Percentiles rank a stretch among this genome's conserved stretches.
phyloP scores from a whole-genome alignment of 2,888 invertebrate genomes.

The Graphium colonna region DNA sequence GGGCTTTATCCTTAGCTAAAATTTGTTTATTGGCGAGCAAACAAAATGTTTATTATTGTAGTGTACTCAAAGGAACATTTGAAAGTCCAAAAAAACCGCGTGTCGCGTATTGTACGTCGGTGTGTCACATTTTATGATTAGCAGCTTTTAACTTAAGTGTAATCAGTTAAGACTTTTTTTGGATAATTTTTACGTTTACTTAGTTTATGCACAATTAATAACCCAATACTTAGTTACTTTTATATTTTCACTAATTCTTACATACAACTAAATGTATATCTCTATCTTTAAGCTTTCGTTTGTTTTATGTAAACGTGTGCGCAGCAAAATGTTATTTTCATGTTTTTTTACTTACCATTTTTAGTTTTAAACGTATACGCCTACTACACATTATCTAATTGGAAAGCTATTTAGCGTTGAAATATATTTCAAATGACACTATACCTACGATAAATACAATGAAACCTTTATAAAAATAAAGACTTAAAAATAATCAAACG shows the following conservation, averaged over 20 bases:
- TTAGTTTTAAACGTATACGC: conserved; percentile 65
- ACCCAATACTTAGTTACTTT: conserved; percentile 56
- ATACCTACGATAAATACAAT: conserved; percentile 74
- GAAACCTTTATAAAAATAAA: conserved; percentile 75
- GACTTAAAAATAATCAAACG: conserved; percentile 50
- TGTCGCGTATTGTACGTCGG: conserved; percentile 40
- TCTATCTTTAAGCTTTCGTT: conserved; percentile 39
- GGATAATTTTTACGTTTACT: conserved; percentile 55
- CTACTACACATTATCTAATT: conserved; percentile 76
- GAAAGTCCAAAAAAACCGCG: conserved; percentile 28
- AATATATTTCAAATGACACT: conserved; percentile 74
- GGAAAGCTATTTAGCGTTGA: conserved; percentile 65
- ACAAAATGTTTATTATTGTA: conserved; percentile 31
- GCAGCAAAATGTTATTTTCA: conserved; percentile 34
- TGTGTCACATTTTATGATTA: conserved; percentile 47
- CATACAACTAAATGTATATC: conserved; percentile 34
- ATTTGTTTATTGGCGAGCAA: background rate
- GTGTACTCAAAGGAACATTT: background rate
- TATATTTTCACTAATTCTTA: conserved; percentile 47
- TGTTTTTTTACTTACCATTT: conserved; percentile 44
- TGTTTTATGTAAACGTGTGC: conserved; percentile 32
- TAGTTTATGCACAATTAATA: conserved; percentile 70
- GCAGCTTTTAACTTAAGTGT: conserved; percentile 72
- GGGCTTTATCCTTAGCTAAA: background rate
- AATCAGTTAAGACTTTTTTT: conserved; percentile 57